Percentiles rank a stretch among this genome's conserved stretches.
Evolutionary conservation across 2,113 vertebrate genomes (phyloP).

Genomic region (Gallinago paraguaiae): DNA sequence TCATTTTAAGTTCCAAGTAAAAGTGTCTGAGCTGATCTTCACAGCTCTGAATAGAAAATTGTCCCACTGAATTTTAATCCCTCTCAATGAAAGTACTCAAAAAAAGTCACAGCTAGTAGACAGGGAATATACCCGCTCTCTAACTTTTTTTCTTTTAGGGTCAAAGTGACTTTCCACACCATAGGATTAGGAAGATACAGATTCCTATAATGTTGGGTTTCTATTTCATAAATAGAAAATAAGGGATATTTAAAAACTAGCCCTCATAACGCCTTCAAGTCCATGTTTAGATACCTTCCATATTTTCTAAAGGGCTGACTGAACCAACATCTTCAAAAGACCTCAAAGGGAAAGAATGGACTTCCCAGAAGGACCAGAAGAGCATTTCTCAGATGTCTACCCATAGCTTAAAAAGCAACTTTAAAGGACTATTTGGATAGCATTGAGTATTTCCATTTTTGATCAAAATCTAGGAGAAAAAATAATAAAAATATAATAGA

Average conservation of each 20-base stretch:
- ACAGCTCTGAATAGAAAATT: background rate
- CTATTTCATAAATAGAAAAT: background rate
- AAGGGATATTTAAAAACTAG: background rate
- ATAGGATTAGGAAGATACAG: background rate
- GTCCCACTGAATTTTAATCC: background rate
- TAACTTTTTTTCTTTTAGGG: background rate
- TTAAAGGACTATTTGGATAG: background rate
- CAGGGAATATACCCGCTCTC: background rate
- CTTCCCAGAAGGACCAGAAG: background rate
- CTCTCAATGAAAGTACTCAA: background rate
- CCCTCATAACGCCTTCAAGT: background rate
- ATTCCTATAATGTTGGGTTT: background rate
- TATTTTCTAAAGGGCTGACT: background rate
- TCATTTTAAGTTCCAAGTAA: background rate
- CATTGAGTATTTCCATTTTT: background rate
- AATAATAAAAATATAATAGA: background rate
- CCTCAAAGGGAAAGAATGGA: background rate
- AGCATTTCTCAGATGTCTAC: background rate
- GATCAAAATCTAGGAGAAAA: background rate
- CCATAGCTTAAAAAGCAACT: background rate
- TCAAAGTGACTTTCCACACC: background rate
- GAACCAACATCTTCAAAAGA: background rate
- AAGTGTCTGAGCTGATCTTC: background rate
- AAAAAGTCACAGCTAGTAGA: background rate
- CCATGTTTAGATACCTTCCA: rapidly evolving